Conservation (phyloP, 2,113 vertebrate genomes). For the Leptodactylus fuscus region DNA sequence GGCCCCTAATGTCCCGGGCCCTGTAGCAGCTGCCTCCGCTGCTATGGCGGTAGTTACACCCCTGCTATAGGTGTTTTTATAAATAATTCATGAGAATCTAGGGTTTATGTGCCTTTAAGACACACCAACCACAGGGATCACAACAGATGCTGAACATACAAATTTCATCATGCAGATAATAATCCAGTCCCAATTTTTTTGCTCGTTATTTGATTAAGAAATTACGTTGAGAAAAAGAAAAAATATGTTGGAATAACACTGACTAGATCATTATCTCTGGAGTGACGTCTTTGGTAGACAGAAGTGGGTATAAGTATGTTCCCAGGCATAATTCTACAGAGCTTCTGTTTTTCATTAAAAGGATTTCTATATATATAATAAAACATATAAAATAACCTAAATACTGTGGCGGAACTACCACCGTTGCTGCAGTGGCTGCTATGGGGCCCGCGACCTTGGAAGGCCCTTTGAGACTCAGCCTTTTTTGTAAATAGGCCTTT, state of each 20-base stretch:
- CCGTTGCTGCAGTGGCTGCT: no score
- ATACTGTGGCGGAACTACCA: no score
- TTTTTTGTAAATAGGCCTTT: no score
- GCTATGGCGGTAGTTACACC: no score
- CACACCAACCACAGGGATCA: not conserved
- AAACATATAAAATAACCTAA: no score
- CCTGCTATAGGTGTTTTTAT: no score
- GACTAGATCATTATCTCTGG: conserved; percentile 5
- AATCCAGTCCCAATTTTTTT: not conserved
- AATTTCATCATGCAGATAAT: not conserved
- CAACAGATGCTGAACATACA: not conserved
- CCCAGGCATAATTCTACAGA: not conserved
- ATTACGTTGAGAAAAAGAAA: not conserved
- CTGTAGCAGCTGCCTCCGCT: no score
- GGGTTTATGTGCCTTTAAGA: not conserved
- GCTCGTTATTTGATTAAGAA: not conserved
- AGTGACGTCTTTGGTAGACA: conserved; percentile 26
- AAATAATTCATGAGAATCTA: not conserved
- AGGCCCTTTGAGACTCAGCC: no score
- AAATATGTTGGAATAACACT: not conserved
- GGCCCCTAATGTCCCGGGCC: no score
- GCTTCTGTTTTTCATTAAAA: not conserved
- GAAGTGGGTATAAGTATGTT: not conserved
- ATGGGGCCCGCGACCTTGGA: no score
- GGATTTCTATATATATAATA: not conserved